Evolutionary conservation across 2,113 vertebrate genomes (phyloP).

Genomic region (Procavia capensis): DNA sequence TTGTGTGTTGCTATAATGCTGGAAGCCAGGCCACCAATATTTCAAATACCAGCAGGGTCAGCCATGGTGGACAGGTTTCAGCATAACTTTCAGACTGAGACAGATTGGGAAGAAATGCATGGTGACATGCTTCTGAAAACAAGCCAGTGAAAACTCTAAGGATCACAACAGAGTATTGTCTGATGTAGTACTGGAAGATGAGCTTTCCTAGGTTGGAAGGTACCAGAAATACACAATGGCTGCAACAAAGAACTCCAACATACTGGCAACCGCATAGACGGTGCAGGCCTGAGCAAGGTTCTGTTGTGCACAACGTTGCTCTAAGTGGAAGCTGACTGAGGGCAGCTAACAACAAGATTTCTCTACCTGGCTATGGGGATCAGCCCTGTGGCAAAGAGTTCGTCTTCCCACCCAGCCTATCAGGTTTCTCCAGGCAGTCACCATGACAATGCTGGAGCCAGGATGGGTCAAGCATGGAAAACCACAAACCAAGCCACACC

Average conservation of each 20-base stretch:
- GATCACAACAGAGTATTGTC: neutral
- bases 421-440: neutral
- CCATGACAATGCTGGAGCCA: neutral
- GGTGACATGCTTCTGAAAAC: neutral
- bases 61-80: neutral
- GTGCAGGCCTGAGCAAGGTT: neutral
- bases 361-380: neutral
- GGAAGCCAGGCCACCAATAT: neutral
- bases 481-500: no score
- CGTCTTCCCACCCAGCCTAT: neutral
- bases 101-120: neutral
- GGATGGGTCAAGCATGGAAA: neutral
- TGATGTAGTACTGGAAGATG: neutral
- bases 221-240: neutral
- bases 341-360: neutral
- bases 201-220: neutral
- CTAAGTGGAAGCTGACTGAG: neutral
- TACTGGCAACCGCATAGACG: neutral
- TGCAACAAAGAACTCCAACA: neutral
- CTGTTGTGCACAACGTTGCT: neutral
- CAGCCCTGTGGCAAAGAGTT: neutral
- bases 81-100: neutral
- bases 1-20: neutral
- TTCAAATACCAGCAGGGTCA: neutral
- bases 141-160: neutral